Percentiles rank a stretch among this genome's conserved stretches.
These are phyloP conservation scores for Stegodyphus dumicola DNA, from an alignment of 1,140 invertebrate genomes.

Conservation along the genomic window DNA sequence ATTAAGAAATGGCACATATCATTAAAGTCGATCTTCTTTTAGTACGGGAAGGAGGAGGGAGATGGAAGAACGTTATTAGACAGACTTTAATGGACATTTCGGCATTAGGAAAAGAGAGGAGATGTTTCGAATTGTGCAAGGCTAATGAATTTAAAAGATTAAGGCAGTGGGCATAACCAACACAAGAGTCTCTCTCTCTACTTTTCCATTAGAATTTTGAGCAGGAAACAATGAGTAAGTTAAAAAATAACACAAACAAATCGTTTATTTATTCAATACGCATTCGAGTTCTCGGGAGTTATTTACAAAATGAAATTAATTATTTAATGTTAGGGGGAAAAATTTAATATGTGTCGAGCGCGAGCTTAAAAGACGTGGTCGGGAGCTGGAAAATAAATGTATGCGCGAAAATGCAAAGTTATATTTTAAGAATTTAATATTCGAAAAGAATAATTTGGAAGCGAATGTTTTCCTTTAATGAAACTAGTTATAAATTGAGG, in stretches of 20 bases:
- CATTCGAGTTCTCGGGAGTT: background rate
- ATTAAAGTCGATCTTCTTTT: conserved; percentile 26
- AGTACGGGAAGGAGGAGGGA: background rate
- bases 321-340: background rate
- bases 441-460: no score
- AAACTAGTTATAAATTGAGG: no score
- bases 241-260: conserved; percentile 36
- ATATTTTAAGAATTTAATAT: no score
- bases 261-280: conserved; percentile 37
- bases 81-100: conserved; percentile 46
- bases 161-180: background rate
- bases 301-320: conserved; percentile 44
- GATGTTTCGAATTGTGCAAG: conserved; percentile 14
- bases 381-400: no score
- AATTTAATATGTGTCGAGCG: background rate
- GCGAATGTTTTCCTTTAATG: no score
- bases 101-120: conserved; percentile 16
- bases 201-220: background rate
- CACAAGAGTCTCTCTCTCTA: background rate
- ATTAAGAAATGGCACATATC: conserved; percentile 45
- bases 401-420: no score
- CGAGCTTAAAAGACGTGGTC: background rate
- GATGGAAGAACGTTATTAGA: conserved; percentile 9
- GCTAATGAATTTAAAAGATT: conserved; percentile 43
- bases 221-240: background rate